These are phyloP conservation scores for Ormyrus rosae DNA, from an alignment of 2,888 invertebrate genomes.

Conservation along the genomic window DNA sequence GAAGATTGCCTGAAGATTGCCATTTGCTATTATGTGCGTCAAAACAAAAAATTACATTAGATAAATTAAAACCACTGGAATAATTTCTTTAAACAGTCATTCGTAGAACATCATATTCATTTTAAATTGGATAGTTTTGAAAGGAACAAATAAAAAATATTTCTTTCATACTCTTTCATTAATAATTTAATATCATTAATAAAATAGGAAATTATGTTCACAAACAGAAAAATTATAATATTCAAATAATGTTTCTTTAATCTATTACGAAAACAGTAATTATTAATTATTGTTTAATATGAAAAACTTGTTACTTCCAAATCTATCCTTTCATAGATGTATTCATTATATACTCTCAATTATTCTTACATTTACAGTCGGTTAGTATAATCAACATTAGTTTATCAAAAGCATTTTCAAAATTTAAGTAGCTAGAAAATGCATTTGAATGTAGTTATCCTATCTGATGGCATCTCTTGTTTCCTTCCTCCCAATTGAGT, in stretches of 20 bases:
- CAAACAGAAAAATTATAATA: too few relatives aligned
- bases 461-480: conserved; percentile 39
- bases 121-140: conserved; percentile 21
- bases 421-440: conserved; percentile 24
- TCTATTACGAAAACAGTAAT: conserved; percentile 6
- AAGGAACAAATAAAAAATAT: conserved; percentile 20
- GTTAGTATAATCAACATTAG: conserved; percentile 46
- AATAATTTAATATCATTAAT: too few relatives aligned
- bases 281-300: conserved; percentile 5
- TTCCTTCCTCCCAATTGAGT: conserved; percentile 19
- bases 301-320: conserved; percentile 38
- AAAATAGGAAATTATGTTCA: too few relatives aligned
- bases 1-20: neutral
- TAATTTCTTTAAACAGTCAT: conserved; percentile 22
- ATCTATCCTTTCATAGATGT: conserved; percentile 34
- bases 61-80: conserved; percentile 33
- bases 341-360: conserved; percentile 39
- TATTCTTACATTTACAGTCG: conserved; percentile 37
- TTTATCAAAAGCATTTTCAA: conserved; percentile 40
- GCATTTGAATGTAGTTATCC: conserved; percentile 20
- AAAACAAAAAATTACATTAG: conserved; percentile 32
- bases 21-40: conserved; percentile 8
- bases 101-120: conserved; percentile 20
- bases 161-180: neutral
- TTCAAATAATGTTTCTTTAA: conserved; percentile 11